Evolutionary conservation across 2,797 vertebrate species (phyloP), one percentile per base, ranked within the genome.

Genomic region (Acestrorhynchus altus): DNA sequence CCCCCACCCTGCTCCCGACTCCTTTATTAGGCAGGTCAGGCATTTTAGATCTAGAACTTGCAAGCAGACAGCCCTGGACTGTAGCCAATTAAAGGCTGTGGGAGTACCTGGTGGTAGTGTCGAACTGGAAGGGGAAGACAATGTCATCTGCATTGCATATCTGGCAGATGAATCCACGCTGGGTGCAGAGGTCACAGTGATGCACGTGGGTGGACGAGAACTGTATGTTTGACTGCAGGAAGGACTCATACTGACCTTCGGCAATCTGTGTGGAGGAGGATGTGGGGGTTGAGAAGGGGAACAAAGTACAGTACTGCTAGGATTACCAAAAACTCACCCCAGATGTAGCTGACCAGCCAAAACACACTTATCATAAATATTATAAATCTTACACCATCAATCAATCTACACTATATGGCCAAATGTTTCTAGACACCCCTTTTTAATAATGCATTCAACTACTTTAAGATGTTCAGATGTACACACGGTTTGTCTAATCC

Each of bases 71-170:
- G 22, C 8, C 7, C 9, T 31, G 16, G 15, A 18, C 5, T 22
- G 20, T n/a, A n/a, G 49, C 7, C 18, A 54, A 8, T 12, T 65
- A 2, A 39, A 39, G 22, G 15, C 8, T 10, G 1, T 13, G 49
- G 13, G 4, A 84, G 8, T 87, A 98, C 98, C 97, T 95, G 85
- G 88, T 87, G 7, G 96, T 99, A 77, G 86, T 94, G 79, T 97
- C 95, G 2, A 98, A 96, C 92, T 99, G 95, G 0, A 99, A 99
- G 72, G 97, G 97, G 80, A 98, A 99, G 87, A 99, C 96, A 87
- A 97, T 98, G 88, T 95, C 88, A 0, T 92, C 77, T 7, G 87
- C 79, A 67, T 94, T 94, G 87, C 98, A 99, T 82, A 97, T 95
- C 90, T 97, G 96, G 89, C 98, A 99, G 84, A 98, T 96, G 88